Base-by-base conservation (phyloP, 2,113 vertebrate genomes). In the Pterophyllum scalare region DNA sequence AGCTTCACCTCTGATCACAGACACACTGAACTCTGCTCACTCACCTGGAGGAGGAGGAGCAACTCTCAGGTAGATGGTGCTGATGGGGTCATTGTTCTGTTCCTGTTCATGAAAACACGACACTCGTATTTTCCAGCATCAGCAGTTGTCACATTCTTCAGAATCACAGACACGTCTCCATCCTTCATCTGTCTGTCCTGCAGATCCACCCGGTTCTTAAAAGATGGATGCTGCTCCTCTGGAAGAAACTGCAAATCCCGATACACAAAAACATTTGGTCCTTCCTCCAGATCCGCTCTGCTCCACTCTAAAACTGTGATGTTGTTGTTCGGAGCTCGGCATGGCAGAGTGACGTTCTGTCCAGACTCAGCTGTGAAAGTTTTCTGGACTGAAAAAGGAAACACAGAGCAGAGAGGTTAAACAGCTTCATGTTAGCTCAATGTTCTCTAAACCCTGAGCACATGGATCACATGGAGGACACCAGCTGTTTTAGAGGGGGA, bases 231-330 rank as follows among this genome's bases (percentile, higher is more conserved):
- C 59, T 60, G 59, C 15, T 60, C 28, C 19, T 60, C 28, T 3
- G 28, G 28, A 60, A 60, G 1, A 60, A 33, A 11, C 15, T 54
- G 46, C 3, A 19, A 13, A 0, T 74, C 46, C 31, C 46, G 43
- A 1, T 31, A 49, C 26, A 52, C 28, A 0, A 74, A 46, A 2
- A 74, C 67, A 52, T 74, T 28, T 28, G 3, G 28, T 28, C 28
- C n/a, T n/a, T n/a, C n/a, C n/a, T n/a, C n/a, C n/a, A 1, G 0
- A 19, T n/a, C 49, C 33, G 26, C 10, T 54, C 67, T 46, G 54
- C 49, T 54, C 24, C 9, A 31, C 67, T 20, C 17, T 46, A 54
- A 8, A 10, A 13, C 17, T n/a, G n/a, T n/a, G n/a, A n/a, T n/a
- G 22, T 54, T 19, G 49, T 6, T 52, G 24, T 31, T 19, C 4